Percentiles rank a stretch among this genome's conserved stretches.
Evolutionary conservation across 1,140 invertebrate genomes (phyloP).

Genomic region (Oscheius sp.): DNA sequence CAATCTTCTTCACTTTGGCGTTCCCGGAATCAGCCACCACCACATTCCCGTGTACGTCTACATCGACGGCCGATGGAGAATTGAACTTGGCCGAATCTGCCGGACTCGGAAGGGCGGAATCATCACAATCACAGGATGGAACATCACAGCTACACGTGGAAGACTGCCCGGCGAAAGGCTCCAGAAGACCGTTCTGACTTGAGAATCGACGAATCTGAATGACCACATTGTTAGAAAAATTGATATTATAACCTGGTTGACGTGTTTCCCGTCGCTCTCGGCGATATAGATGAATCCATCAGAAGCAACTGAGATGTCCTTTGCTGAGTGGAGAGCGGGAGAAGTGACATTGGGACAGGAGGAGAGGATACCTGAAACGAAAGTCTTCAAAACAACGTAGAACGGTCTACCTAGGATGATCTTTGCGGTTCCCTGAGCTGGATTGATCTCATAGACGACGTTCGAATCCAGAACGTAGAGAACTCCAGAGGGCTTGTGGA

Average conservation of each 20-base stretch:
- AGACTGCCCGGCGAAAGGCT: slow-evolving; percentile 15
- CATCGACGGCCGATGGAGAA: slow-evolving; percentile 17
- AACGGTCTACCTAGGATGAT: slow-evolving; percentile 9
- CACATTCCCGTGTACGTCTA: slow-evolving; percentile 19
- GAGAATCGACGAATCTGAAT: not conserved
- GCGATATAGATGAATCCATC: slow-evolving; percentile 21
- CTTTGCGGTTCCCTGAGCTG: not conserved
- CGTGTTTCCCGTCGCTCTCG: slow-evolving; percentile 19
- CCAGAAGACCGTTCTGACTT: not conserved
- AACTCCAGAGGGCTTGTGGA: slow-evolving; percentile 31
- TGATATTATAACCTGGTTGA: slow-evolving; percentile 19
- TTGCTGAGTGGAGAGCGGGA: not conserved
- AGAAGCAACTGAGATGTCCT: slow-evolving; percentile 9
- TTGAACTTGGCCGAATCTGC: slow-evolving; percentile 19
- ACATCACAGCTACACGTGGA: slow-evolving; percentile 29
- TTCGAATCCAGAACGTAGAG: slow-evolving; percentile 36
- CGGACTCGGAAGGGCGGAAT: not conserved
- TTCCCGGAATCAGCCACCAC: slow-evolving; percentile 34
- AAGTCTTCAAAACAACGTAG: not conserved
- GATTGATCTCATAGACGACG: slow-evolving; percentile 30
- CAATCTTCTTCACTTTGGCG: slow-evolving; percentile 26
- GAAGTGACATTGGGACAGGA: slow-evolving; percentile 13
- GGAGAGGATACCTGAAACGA: no score
- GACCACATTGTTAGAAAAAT: not conserved
- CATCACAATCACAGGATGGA: slow-evolving; percentile 27